A percentile compares a stretch with the other conserved stretches of the same genome.
phyloP scores from a whole-genome alignment of 2,797 vertebrate genomes.

The Clarias platycephalus region DNA sequence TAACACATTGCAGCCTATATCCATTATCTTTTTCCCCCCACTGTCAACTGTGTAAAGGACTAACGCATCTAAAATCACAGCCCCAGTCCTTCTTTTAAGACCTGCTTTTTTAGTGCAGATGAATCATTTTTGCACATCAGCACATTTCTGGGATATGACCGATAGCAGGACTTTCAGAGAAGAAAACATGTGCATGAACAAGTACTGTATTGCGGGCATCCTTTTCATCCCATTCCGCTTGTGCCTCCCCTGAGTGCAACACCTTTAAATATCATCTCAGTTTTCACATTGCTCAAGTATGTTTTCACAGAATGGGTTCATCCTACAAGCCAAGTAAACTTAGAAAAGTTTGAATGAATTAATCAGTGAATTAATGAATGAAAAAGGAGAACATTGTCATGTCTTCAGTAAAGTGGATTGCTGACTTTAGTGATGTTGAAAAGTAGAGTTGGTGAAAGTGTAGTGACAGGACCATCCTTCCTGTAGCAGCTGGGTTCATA shows the following conservation, averaged over 20 bases:
- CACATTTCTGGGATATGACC: conserved; percentile 38
- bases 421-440: conserved; percentile 7
- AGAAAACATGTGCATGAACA: conserved; percentile 23
- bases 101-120: conserved; percentile 42
- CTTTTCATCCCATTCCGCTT: background rate
- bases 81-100: conserved; percentile 38
- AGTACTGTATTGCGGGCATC: background rate
- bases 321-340: conserved; percentile 7
- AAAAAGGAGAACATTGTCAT: background rate
- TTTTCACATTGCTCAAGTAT: background rate
- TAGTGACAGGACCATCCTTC: conserved; percentile 26
- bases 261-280: conserved; percentile 11
- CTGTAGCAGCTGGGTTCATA: conserved; percentile 27
- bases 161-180: conserved; percentile 42
- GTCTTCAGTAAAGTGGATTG: conserved; percentile 4
- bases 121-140: conserved; percentile 48
- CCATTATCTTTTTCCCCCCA: background rate
- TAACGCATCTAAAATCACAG: conserved; percentile 47
- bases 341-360: background rate
- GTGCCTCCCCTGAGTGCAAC: background rate
- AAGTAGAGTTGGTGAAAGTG: conserved; percentile 42
- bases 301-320: background rate
- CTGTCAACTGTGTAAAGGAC: conserved; percentile 43
- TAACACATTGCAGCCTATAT: background rate
- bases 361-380: background rate